Evolutionary conservation across 2,113 vertebrate genomes (phyloP).

Genomic region (Macquaria australasica): DNA sequence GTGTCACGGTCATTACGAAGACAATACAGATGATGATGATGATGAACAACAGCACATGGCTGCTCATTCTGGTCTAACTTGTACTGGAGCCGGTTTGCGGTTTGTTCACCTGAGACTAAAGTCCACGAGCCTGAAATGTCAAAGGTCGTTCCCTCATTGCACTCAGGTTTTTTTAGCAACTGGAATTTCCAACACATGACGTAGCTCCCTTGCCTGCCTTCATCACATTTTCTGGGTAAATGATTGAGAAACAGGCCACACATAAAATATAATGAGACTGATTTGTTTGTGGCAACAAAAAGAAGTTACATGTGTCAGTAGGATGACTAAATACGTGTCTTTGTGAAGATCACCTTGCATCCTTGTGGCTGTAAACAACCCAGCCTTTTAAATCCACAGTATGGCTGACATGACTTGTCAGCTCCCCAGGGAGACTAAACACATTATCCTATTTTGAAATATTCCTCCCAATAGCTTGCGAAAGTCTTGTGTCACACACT

Average conservation of each 20-base stretch:
- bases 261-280: background rate
- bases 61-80: conserved; percentile 11
- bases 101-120: conserved; percentile 32
- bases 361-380: conserved; percentile 17
- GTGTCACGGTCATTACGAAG: background rate
- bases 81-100: background rate
- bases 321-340: conserved; percentile 3
- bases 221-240: background rate
- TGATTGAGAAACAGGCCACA: background rate
- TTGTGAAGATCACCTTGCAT: conserved; percentile 13
- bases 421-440: background rate
- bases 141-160: conserved; percentile 16
- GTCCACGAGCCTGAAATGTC: background rate
- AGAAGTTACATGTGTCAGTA: background rate
- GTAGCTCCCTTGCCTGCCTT: background rate
- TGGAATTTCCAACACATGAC: background rate
- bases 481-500: conserved; percentile 51
- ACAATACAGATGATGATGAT: background rate
- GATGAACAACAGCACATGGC: background rate
- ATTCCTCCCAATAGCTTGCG: conserved; percentile 3
- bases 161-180: background rate
- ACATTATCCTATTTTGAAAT: conserved; percentile 43
- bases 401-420: background rate
- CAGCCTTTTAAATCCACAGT: background rate
- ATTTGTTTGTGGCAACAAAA: background rate